Percentiles rank a stretch among this genome's conserved stretches.
Conservation (phyloP, 1,140 invertebrate genomes). For the Archivesica marissinica region DNA sequence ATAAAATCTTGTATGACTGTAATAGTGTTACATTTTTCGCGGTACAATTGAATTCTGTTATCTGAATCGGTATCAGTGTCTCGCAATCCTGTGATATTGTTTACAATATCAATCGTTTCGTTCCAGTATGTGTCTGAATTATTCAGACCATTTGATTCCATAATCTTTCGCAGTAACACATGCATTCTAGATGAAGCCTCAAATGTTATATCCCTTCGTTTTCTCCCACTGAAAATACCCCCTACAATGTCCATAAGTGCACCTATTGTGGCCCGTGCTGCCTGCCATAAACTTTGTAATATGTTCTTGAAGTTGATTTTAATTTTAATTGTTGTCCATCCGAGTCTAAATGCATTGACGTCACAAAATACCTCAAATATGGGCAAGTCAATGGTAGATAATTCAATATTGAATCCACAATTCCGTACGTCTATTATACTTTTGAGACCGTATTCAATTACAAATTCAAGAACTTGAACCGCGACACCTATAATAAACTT, state of each 20-base stretch:
- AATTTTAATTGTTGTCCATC: slow-evolving; percentile 32
- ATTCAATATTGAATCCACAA: slow-evolving; percentile 56
- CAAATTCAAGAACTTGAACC: slow-evolving; percentile 22
- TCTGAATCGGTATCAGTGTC: not conserved
- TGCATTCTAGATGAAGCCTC: not conserved
- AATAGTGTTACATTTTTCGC: slow-evolving; percentile 6
- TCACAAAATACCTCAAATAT: slow-evolving; percentile 60
- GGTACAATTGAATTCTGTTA: slow-evolving; percentile 17
- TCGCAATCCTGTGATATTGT: not conserved
- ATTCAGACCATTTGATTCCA: not conserved
- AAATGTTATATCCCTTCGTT: slow-evolving; percentile 14
- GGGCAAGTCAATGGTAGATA: slow-evolving; percentile 42
- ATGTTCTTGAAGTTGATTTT: slow-evolving; percentile 56
- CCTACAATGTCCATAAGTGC: slow-evolving; percentile 14
- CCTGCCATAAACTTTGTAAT: slow-evolving; percentile 54
- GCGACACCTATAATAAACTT: slow-evolving; percentile 42
- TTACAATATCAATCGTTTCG: not conserved
- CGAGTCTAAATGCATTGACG: slow-evolving; percentile 51
- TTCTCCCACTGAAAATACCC: too few species aligned
- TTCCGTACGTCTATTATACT: slow-evolving; percentile 54
- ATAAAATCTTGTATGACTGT: not conserved
- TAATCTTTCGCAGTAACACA: not conserved
- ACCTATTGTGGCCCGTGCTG: slow-evolving; percentile 41
- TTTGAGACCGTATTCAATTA: slow-evolving; percentile 33
- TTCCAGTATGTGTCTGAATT: not conserved